A percentile compares a stretch with the other conserved stretches of the same genome.
Evolutionary conservation across 1,140 invertebrate genomes (phyloP).

Genomic region (Adoxophyes honmai): DNA sequence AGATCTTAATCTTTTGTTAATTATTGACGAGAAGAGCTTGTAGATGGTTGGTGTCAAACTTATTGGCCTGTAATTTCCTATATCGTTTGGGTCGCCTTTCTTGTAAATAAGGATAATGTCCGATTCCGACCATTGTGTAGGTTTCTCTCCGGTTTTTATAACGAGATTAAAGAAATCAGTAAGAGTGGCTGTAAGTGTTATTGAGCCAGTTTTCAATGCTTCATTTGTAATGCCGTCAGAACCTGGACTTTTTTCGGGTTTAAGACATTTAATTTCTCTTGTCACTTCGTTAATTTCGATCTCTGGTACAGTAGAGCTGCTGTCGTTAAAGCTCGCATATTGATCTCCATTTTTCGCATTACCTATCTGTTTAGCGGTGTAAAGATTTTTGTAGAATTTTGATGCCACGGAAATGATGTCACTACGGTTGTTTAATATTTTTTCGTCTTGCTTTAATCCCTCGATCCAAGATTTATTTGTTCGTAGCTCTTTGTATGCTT

Average conservation of each 20-base stretch:
- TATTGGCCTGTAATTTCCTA: not conserved
- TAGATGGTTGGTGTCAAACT: not conserved
- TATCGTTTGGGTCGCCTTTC: slow-evolving; percentile 5
- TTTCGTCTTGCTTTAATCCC: not conserved
- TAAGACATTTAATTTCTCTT: slow-evolving; percentile 17
- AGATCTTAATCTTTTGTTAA: not conserved
- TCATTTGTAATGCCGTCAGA: slow-evolving; percentile 3
- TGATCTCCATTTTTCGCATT: not conserved
- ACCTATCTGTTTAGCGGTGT: not conserved
- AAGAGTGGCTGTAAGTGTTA: not conserved
- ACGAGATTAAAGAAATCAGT: slow-evolving; percentile 1
- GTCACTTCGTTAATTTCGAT: slow-evolving; percentile 1
- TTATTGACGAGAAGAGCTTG: slow-evolving; percentile 3
- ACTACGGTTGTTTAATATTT: not conserved
- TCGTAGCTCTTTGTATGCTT: slow-evolving; percentile 17
- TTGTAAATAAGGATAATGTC: slow-evolving; percentile 9
- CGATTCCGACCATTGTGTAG: not conserved
- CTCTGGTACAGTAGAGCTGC: not conserved
- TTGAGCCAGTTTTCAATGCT: not conserved
- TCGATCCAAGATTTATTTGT: slow-evolving; percentile 11
- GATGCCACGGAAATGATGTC: slow-evolving; percentile 13
- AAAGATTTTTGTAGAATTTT: not conserved
- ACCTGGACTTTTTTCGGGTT: slow-evolving; percentile 17
- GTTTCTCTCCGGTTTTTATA: not conserved
- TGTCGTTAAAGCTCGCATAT: not conserved